A percentile compares a stretch with the other conserved stretches of the same genome.
These are phyloP conservation scores for Brienomyrus longianalis DNA, from an alignment of 2,113 vertebrate genomes.

Conservation along the genomic window DNA sequence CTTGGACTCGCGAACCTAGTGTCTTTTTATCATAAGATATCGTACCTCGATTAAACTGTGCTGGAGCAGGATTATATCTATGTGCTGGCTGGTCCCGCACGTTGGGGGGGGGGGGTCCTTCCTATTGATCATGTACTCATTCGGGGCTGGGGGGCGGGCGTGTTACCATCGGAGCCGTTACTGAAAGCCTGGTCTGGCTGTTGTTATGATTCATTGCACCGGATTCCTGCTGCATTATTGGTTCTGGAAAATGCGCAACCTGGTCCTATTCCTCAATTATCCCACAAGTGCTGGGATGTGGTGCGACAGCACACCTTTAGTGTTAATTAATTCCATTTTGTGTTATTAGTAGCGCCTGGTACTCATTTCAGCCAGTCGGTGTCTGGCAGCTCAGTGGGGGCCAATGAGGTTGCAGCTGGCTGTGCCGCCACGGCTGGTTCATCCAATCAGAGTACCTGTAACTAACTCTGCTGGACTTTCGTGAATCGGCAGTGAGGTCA, in stretches of 20 bases:
- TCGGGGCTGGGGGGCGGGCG: neutral
- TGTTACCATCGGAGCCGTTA: neutral
- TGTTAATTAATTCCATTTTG: neutral
- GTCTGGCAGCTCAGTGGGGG: neutral
- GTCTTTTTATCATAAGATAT: neutral
- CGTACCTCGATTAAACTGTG: neutral
- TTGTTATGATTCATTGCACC: neutral
- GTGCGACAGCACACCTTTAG: neutral
- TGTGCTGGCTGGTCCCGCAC: neutral
- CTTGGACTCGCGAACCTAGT: neutral
- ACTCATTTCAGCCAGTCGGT: neutral
- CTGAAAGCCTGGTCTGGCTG: neutral
- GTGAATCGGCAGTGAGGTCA: neutral
- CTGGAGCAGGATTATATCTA: neutral
- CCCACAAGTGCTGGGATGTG: conserved; percentile 2
- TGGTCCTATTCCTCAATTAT: neutral
- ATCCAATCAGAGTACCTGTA: neutral
- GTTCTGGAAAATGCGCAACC: neutral
- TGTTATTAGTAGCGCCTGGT: neutral
- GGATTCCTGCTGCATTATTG: neutral
- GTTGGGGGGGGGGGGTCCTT: neutral
- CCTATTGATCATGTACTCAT: neutral
- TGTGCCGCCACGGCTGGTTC: neutral
- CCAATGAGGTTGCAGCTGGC: neutral
- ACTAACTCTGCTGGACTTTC: neutral